Base-by-base conservation (phyloP, 2,113 vertebrate genomes). In the Eretmochelys imbricata region DNA sequence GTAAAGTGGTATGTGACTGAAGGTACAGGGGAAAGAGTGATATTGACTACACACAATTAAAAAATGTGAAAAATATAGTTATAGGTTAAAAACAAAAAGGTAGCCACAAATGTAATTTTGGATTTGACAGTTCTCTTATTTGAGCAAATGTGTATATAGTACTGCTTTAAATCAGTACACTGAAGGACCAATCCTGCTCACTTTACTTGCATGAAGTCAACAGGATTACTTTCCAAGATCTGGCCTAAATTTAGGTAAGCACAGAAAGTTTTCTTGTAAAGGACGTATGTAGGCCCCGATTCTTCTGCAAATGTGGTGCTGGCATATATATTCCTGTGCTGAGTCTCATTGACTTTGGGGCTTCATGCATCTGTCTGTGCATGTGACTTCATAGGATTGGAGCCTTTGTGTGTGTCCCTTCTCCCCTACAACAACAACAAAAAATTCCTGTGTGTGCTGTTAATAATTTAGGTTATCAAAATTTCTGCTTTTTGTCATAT, bases 181-280 rank as follows among this genome's bases (percentile, higher is more conserved):
- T 50, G 20, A 88, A 95, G 89, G 75, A 19, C 22, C 53, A 12
- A 20, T 80, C 89, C 89, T 95, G 92, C 48, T 90, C 17, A 10
- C 65, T 38, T 72, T 72, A 72, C 8, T 38, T 72, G 35, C 35
- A n/a, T 72, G 65, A 72, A n/a, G 19, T 72, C 7, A 95, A 87
- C 82, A 93, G 82, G 82, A 82, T 84, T 90, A 65, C 79, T 92
- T 93, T 92, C 35, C 91, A 93, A 91, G 82, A 27, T 95, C 80
- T 87, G 91, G 87, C 79, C 89, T 94, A 84, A 95, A 79, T 87
- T 91, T 59, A 89, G 65, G 10, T 35, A 69, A 75, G 6, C 4
- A 51, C 5, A 55, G 92, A 76, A 54, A 50, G 76, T 25, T 76
- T 76, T 48, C 24, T 80, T 65, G 5, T 42, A 85, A 69, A 5